These are phyloP conservation scores for Platorchestia sp. DNA, from an alignment of 1,140 invertebrate species.

Conservation along the genomic window DNA sequence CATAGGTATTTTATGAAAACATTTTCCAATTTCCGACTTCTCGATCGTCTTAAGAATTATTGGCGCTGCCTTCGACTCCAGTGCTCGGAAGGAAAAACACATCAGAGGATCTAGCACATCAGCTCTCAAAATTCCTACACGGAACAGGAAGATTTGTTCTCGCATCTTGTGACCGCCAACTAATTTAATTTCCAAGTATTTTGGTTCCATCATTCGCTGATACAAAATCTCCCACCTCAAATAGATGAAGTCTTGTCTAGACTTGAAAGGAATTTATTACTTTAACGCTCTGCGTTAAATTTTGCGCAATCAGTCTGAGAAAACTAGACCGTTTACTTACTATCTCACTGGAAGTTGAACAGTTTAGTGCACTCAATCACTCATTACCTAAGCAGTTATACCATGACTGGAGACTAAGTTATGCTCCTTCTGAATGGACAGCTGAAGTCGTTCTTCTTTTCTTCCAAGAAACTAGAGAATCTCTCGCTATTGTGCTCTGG, in stretches of 20 bases:
- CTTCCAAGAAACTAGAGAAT: not conserved
- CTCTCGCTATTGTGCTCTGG: not conserved
- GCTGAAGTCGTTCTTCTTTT: not conserved
- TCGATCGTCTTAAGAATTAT: not conserved
- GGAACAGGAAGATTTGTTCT: not conserved
- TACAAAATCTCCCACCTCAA: not conserved
- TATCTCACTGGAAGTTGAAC: not conserved
- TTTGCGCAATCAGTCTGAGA: not conserved
- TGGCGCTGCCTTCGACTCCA: not conserved
- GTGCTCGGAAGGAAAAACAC: not conserved
- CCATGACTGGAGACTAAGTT: not conserved
- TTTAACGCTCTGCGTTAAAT: not conserved
- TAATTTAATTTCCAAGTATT: not conserved
- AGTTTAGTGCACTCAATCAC: not conserved
- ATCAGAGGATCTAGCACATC: not conserved
- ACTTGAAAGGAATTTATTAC: too few species aligned
- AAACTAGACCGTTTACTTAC: not conserved
- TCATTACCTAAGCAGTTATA: not conserved
- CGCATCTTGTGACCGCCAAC: not conserved
- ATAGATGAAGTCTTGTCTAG: too few species aligned
- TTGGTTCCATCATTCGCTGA: not conserved
- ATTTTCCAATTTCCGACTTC: not conserved
- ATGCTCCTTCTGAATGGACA: not conserved
- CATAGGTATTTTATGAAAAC: not conserved
- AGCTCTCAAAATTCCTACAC: not conserved